Conservation (phyloP, 1,140 invertebrate genomes). For the Lepidostoma basale region DNA sequence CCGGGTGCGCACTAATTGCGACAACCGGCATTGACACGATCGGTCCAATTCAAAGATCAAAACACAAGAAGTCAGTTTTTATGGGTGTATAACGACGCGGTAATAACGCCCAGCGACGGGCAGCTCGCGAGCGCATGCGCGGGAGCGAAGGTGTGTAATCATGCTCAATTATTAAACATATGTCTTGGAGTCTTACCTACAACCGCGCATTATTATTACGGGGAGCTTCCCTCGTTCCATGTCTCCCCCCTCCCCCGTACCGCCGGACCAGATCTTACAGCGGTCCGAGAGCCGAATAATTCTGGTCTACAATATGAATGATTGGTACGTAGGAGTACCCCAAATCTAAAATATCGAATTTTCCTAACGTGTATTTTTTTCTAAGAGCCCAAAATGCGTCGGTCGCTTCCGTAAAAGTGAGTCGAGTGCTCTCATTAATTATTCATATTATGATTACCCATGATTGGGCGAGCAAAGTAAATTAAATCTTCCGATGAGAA, state of each 20-base stretch:
- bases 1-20: conserved; percentile 10
- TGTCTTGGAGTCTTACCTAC: conserved; percentile 29
- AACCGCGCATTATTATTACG: conserved; percentile 26
- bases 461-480: conserved; percentile 35
- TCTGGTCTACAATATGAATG: conserved; percentile 26
- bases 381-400: conserved; percentile 12
- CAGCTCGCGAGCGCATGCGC: not conserved
- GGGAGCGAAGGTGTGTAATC: conserved; percentile 28
- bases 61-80: conserved; percentile 31
- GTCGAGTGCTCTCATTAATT: conserved; percentile 29
- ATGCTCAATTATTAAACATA: conserved; percentile 35
- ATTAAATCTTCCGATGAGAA: conserved; percentile 32
- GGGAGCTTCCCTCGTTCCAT: not conserved
- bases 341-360: conserved; percentile 28
- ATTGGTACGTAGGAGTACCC: conserved; percentile 34
- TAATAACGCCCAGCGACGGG: conserved; percentile 25
- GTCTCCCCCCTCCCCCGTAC: no score
- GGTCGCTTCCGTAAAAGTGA: conserved; percentile 36
- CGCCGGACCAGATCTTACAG: conserved; percentile 17
- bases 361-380: conserved; percentile 26
- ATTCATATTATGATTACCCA: conserved; percentile 35
- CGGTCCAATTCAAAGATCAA: conserved; percentile 28
- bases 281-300: conserved; percentile 10
- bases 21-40: conserved; percentile 28
- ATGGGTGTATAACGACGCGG: conserved; percentile 30